Conservation (phyloP, 2,888 invertebrate species). For the Xanthia icteritia region DNA sequence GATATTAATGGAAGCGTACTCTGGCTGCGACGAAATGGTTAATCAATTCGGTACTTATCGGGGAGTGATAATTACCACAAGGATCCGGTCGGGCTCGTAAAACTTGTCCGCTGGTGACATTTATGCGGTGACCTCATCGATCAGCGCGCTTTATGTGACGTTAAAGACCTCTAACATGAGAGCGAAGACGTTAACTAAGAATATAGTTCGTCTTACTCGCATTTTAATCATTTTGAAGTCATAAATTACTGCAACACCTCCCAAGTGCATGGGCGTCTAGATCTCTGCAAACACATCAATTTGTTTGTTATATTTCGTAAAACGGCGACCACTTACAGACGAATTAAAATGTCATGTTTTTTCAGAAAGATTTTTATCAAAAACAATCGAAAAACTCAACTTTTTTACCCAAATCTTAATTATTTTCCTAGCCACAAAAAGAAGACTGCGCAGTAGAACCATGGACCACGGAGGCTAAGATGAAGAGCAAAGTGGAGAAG, state of each 20-base stretch:
- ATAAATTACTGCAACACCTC: neutral
- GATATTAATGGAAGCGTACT: slow-evolving; percentile 38
- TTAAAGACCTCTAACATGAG: slow-evolving; percentile 13
- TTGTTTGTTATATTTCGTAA: neutral
- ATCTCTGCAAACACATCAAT: neutral
- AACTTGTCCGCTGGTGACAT: slow-evolving; percentile 42
- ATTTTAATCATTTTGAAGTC: neutral
- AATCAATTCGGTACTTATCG: slow-evolving; percentile 47
- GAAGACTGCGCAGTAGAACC: slow-evolving; percentile 95
- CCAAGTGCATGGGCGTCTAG: neutral
- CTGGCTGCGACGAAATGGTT: slow-evolving; percentile 23
- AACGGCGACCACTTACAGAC: neutral
- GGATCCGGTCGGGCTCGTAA: slow-evolving; percentile 56
- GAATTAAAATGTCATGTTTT: neutral
- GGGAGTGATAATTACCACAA: slow-evolving; percentile 47
- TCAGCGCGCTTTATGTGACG: slow-evolving; percentile 11
- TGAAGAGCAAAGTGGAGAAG: slow-evolving; percentile 95
- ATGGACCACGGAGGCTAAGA: slow-evolving; percentile 95
- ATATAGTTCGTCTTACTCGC: neutral
- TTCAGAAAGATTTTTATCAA: neutral
- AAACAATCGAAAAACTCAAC: no score
- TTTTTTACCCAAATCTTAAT: no score
- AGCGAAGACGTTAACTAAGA: neutral
- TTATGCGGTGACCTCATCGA: slow-evolving; percentile 47
- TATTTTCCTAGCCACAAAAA: slow-evolving; percentile 91